Conservation (phyloP, 2,797 vertebrate species). For the Miichthys miiuy region DNA sequence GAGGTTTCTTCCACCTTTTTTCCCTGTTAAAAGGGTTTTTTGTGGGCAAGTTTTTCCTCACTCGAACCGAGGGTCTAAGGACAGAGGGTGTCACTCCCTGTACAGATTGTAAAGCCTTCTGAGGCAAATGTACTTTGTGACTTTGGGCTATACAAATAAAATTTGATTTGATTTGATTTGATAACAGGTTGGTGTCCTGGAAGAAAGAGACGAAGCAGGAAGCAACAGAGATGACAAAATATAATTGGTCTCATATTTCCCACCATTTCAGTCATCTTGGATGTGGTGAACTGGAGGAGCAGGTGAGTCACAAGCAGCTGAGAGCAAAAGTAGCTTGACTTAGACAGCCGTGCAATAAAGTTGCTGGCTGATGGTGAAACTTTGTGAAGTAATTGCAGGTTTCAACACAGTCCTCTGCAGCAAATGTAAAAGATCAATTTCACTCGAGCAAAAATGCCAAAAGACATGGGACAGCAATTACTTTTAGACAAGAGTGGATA, state of each 20-base stretch:
- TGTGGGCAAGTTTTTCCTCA: too few species aligned
- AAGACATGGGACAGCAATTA: conserved; percentile 8
- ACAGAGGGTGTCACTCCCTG: too few species aligned
- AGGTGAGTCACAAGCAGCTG: conserved; percentile 40
- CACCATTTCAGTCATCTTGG: conserved; percentile 1
- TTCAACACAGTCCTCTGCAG: conserved; percentile 13
- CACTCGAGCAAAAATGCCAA: neutral
- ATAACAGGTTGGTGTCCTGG: conserved; percentile 4
- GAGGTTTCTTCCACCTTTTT: too few species aligned
- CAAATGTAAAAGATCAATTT: neutral
- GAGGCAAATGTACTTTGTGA: too few species aligned
- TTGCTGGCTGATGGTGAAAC: neutral
- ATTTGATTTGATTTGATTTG: too few species aligned
- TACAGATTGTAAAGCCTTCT: too few species aligned
- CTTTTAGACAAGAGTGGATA: neutral
- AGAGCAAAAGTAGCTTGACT: conserved; percentile 20
- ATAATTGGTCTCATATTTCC: conserved; percentile 58
- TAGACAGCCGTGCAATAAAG: conserved; percentile 1
- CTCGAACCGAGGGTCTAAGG: too few species aligned
- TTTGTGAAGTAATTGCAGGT: conserved; percentile 1
- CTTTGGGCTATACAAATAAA: too few species aligned
- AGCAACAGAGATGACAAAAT: conserved; percentile 31
- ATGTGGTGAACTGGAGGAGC: conserved; percentile 24
- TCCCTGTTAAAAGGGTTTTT: too few species aligned
- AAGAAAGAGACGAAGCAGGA: neutral